Conservation (phyloP, 2,888 invertebrate species). For the Arenicola marina region DNA sequence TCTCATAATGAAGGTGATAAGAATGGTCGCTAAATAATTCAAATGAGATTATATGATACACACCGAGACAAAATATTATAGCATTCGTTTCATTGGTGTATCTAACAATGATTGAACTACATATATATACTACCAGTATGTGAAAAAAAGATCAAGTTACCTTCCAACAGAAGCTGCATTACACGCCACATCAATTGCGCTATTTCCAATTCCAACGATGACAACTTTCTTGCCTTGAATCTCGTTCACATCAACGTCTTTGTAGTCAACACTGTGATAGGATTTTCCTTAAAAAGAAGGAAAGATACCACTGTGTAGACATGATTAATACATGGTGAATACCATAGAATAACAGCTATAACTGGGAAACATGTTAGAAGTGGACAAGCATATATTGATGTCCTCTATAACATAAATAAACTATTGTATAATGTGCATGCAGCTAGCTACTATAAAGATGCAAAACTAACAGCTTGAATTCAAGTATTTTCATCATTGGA, state of each 20-base stretch:
- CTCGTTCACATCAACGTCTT: constrained; percentile 47
- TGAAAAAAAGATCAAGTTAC: background rate
- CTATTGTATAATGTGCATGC: no score
- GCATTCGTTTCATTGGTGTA: no score
- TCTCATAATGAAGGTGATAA: no score
- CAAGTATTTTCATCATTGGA: no score
- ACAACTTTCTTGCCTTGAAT: constrained; percentile 48
- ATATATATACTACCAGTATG: background rate
- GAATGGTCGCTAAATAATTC: no score
- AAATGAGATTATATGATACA: no score
- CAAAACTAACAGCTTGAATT: no score
- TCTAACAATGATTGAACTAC: background rate
- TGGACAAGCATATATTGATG: background rate
- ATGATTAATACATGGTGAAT: background rate
- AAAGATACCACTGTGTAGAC: background rate
- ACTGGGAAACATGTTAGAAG: background rate
- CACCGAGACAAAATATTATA: no score
- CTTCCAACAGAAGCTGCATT: constrained; percentile 2
- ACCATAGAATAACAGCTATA: background rate
- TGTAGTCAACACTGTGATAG: constrained; percentile 52
- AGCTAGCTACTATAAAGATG: no score
- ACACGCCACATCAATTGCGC: constrained; percentile 45
- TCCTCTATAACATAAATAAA: no score
- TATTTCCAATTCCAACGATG: constrained; percentile 57
- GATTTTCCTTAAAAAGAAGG: constrained; percentile 42